Base-by-base conservation (phyloP, 1,140 invertebrate species). In the Drosophila asahinai region DNA sequence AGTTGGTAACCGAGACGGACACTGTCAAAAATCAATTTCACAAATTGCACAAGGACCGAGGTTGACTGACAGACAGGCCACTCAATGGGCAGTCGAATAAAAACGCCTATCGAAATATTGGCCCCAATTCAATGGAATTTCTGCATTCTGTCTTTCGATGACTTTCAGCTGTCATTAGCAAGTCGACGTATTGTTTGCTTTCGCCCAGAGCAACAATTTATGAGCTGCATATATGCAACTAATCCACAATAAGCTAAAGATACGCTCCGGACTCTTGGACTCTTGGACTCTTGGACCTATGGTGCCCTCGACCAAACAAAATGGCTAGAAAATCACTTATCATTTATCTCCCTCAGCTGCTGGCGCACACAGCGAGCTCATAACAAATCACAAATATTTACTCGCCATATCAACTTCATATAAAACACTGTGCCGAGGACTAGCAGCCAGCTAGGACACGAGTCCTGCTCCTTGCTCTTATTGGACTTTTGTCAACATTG, bases 341-440 rank as follows among this genome's bases (percentile, higher is more conserved):
- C 86, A 90, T 90, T 90, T 90, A 90, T 90, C 86, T 86, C 73
- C 63, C 64, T 77, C 70, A 77, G 62, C 62, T 77, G 74, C 73
- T 67, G 72, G 51, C 45, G 45, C 66, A 42, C 70, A 58, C 52
- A 60, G 67, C 63, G 55, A 80, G 66, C 58, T 90, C 86, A 90
- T 90, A 90, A 90, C 86, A 90, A 90, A 90, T 90, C 86, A 90
- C 86, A 90, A 90, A 90, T 90, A 90, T 90, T 90, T 90, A 86
- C 86, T 86, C 81, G 86, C 79, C 79, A 90, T 81, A 90, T 90
- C 86, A 89, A 90, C 81, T 84, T 90, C 71, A 82, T 86, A 84
- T 89, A 87, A 75, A 83, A 77, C 72, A 83, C 81, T 83, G 80
- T 78, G 66, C 63, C 52, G 47, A 57, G 81, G 66, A 78, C 59